A percentile compares a stretch with the other conserved stretches of the same genome.
phyloP scores from a whole-genome alignment of 2,113 vertebrate genomes.

The Otolemur garnettii region DNA sequence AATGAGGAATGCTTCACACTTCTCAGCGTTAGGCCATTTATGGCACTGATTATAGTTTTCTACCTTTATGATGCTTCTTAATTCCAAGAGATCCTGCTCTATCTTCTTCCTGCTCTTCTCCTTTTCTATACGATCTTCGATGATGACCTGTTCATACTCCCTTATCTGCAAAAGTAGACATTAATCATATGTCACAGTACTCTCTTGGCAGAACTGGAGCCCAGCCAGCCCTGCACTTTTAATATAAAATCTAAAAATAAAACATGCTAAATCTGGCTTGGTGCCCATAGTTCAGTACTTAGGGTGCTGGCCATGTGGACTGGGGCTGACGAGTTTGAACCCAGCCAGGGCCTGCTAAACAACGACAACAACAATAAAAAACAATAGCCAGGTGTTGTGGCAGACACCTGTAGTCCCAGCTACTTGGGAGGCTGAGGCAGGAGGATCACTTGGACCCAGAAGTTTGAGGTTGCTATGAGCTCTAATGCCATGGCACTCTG shows the following conservation, averaged over 20 bases:
- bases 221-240: not conserved
- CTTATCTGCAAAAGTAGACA: conserved; percentile 85
- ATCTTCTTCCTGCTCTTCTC: conserved; percentile 81
- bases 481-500: too few relatives aligned
- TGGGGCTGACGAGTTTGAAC: too few relatives aligned
- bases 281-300: too few relatives aligned
- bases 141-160: conserved; percentile 88
- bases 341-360: too few relatives aligned
- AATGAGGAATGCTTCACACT: not conserved
- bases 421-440: too few relatives aligned
- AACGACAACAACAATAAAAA: too few relatives aligned
- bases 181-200: not conserved
- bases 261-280: not conserved
- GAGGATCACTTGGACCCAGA: too few relatives aligned
- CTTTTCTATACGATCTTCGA: conserved; percentile 89
- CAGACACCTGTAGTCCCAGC: too few relatives aligned
- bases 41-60: not conserved
- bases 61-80: conserved; percentile 89
- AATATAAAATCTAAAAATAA: conserved; percentile 35
- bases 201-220: not conserved
- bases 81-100: conserved; percentile 86
- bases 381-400: too few relatives aligned
- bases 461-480: too few relatives aligned
- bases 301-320: too few relatives aligned
- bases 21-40: not conserved